phyloP scores from a whole-genome alignment of 2,888 invertebrate genomes.

The Andrena bucephala region DNA sequence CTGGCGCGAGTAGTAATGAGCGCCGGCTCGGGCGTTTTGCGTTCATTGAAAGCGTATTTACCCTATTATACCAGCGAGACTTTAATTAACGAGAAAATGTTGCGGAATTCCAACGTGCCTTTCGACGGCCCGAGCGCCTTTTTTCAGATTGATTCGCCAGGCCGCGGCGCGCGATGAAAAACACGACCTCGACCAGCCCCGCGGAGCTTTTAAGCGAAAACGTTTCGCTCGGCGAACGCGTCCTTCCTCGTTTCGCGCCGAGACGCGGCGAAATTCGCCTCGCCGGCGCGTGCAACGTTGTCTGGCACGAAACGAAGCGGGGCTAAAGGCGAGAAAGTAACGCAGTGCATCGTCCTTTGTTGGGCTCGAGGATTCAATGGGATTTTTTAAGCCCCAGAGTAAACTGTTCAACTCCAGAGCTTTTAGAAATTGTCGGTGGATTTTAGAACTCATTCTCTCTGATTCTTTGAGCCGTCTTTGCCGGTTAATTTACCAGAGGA shows the following conservation, averaged over 20 bases:
- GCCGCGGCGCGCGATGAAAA: not conserved
- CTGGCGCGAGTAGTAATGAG: conserved; percentile 4
- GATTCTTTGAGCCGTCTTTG: not conserved
- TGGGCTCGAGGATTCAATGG: not conserved
- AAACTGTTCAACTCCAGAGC: not conserved
- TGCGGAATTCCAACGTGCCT: conserved; percentile 17
- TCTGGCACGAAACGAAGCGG: not conserved
- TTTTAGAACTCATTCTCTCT: not conserved
- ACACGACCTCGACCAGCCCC: not conserved
- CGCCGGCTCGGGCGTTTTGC: conserved; percentile 15
- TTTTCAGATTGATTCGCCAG: not conserved
- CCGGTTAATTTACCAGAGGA: not conserved
- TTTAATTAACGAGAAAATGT: conserved; percentile 30
- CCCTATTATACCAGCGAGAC: conserved; percentile 18
- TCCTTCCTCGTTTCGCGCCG: conserved; percentile 8
- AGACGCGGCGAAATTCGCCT: not conserved
- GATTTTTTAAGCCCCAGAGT: not conserved
- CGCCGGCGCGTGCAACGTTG: not conserved
- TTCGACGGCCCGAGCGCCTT: not conserved
- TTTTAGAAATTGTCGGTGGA: not conserved
- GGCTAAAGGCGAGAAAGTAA: not conserved
- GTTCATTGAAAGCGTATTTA: conserved; percentile 17
- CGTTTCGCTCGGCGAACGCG: conserved; percentile 9
- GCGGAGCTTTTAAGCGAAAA: conserved; percentile 5
- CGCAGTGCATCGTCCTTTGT: not conserved